A percentile compares a stretch with the other conserved stretches of the same genome.
phyloP scores from a whole-genome alignment of 2,113 vertebrate species.

The Orcinus orca region DNA sequence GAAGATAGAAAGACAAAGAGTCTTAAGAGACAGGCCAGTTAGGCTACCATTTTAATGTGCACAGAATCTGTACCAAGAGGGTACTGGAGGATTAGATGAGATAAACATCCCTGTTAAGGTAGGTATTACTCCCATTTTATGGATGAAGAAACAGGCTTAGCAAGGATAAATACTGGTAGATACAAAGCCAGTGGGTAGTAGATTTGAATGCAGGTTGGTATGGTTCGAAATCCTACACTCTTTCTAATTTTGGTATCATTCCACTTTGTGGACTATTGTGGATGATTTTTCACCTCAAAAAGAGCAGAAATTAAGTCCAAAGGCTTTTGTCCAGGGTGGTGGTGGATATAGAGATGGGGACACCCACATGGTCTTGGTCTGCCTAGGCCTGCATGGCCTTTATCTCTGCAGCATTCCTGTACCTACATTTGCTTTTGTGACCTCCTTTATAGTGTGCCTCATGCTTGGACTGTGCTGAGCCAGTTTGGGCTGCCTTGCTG shows the following conservation, averaged over 20 bases:
- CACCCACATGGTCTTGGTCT: background rate
- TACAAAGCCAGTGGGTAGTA: background rate
- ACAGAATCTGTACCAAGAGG: background rate
- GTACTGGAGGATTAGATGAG: background rate
- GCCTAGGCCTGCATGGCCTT: background rate
- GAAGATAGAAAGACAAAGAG: background rate
- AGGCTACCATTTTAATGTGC: background rate
- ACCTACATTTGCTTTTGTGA: background rate
- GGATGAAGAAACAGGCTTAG: background rate
- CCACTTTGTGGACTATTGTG: background rate
- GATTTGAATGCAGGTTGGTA: background rate
- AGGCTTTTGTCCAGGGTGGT: background rate
- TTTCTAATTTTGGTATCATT: slow-evolving; percentile 25
- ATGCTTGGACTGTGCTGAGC: background rate
- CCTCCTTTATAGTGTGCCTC: background rate
- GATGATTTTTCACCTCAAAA: background rate
- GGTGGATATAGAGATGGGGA: background rate
- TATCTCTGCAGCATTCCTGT: background rate
- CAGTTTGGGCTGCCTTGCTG: background rate
- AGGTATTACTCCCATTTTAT: background rate
- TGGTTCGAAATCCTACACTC: background rate
- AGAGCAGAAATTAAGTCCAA: background rate
- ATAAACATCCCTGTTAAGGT: background rate
- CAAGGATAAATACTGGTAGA: background rate
- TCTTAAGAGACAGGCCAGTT: background rate